phyloP scores from a whole-genome alignment of 2,113 vertebrate genomes.

The Pelvicachromis taeniatus region DNA sequence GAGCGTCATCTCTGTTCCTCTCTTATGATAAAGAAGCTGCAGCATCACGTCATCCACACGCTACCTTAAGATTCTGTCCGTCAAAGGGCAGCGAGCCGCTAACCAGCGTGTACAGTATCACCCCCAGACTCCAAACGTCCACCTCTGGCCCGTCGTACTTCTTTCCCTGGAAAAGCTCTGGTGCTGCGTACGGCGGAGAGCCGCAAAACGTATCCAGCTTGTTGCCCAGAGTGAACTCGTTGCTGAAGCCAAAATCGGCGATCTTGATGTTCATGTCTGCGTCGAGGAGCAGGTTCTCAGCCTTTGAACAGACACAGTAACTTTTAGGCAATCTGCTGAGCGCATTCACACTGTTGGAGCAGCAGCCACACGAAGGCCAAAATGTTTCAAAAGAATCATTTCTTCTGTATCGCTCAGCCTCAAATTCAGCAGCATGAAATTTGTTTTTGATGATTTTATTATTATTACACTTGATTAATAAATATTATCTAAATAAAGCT shows the following conservation, averaged over 20 bases:
- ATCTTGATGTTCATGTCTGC: constrained; percentile 99
- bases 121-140: constrained; percentile 97
- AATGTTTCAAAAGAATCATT: background rate
- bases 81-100: constrained; percentile 98
- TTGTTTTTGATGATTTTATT: background rate
- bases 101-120: constrained; percentile 97
- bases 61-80: constrained; percentile 97
- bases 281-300: constrained; percentile 96
- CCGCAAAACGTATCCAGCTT: constrained; percentile 99
- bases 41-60: rapidly evolving
- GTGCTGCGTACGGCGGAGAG: constrained; percentile 94
- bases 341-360: background rate
- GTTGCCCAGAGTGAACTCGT: constrained; percentile 95
- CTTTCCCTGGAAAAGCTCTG: constrained; percentile 98
- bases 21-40: background rate
- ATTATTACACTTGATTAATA: background rate
- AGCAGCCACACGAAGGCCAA: background rate
- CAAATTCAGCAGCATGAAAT: background rate
- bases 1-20: too few relatives aligned
- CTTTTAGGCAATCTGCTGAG: background rate
- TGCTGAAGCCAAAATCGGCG: constrained; percentile 98
- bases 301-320: constrained; percentile 63
- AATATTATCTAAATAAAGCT: background rate
- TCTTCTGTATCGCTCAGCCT: background rate
- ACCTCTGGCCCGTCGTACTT: constrained; percentile 98